Conservation (phyloP, 2,113 vertebrate genomes). For the Chiloscyllium plagiosum region DNA sequence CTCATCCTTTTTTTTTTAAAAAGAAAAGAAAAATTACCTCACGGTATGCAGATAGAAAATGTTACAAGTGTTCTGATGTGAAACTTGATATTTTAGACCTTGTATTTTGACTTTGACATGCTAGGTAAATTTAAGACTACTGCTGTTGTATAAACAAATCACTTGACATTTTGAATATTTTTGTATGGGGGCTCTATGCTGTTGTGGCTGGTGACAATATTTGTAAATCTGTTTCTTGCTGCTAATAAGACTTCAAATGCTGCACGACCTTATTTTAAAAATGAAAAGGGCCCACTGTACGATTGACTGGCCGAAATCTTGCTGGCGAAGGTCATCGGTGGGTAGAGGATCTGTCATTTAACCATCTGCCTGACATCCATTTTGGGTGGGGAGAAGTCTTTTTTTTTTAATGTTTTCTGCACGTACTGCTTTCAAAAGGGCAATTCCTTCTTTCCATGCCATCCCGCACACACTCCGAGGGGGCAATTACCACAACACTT, state of each 20-base stretch:
- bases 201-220: constrained; percentile 12
- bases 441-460: background rate
- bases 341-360: background rate
- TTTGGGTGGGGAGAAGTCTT: background rate
- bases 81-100: constrained; percentile 12
- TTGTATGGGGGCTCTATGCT: background rate
- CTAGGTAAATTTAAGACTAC: background rate
- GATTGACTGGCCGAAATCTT: background rate
- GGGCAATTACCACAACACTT: background rate
- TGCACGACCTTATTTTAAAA: background rate
- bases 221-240: constrained; percentile 11
- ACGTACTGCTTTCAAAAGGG: background rate
- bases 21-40: constrained; percentile 1
- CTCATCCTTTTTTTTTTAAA: background rate
- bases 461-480: background rate
- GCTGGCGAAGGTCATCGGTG: background rate
- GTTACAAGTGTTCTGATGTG: constrained; percentile 18
- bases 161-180: constrained; percentile 15
- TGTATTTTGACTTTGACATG: constrained; percentile 28
- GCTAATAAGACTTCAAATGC: constrained; percentile 18
- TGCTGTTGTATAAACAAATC: constrained; percentile 22
- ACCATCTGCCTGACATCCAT: background rate
- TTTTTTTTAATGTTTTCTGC: too few species aligned
- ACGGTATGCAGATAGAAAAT: constrained; percentile 20
- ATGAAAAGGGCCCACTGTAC: background rate